A percentile compares a stretch with the other conserved stretches of the same genome.
Evolutionary conservation across 2,888 invertebrate genomes (phyloP).

Genomic region (Himalopsyche kuldschensis): DNA sequence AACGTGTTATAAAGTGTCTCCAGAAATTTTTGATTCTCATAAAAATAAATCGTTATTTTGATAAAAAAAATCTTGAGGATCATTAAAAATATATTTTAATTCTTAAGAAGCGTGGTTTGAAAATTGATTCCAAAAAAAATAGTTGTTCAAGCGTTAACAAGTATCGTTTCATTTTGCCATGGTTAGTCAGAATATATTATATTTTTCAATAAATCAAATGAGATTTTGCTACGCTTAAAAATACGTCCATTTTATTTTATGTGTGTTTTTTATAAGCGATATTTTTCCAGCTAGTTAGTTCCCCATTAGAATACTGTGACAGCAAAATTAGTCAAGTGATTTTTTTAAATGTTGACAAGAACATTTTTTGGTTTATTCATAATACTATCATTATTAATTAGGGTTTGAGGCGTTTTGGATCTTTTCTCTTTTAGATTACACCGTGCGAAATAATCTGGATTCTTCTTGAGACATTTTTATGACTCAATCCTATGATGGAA

Average conservation of each 20-base stretch:
- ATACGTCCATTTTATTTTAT: neutral
- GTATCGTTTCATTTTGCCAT: too few relatives aligned
- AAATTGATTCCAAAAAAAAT: too few relatives aligned
- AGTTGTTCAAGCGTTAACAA: too few relatives aligned
- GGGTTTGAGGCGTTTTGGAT: neutral
- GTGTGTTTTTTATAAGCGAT: neutral
- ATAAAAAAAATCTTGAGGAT: too few relatives aligned
- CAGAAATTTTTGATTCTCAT: too few relatives aligned
- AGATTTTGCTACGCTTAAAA: neutral
- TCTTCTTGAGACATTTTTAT: slow-evolving; percentile 1
- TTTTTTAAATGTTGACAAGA: neutral
- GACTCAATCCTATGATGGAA: neutral
- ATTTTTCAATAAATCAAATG: neutral
- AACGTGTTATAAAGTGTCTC: too few relatives aligned
- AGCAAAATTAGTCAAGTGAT: neutral
- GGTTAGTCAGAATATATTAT: neutral
- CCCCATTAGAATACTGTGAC: neutral
- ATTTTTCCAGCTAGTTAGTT: neutral
- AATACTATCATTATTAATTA: neutral
- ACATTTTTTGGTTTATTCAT: neutral
- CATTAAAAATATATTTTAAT: too few relatives aligned
- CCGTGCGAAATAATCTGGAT: neutral
- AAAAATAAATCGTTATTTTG: too few relatives aligned
- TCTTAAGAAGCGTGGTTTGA: too few relatives aligned
- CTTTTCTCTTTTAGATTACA: neutral